These are phyloP conservation scores for Sylvia atricapilla DNA, from an alignment of 2,113 vertebrate species.

Conservation along the genomic window DNA sequence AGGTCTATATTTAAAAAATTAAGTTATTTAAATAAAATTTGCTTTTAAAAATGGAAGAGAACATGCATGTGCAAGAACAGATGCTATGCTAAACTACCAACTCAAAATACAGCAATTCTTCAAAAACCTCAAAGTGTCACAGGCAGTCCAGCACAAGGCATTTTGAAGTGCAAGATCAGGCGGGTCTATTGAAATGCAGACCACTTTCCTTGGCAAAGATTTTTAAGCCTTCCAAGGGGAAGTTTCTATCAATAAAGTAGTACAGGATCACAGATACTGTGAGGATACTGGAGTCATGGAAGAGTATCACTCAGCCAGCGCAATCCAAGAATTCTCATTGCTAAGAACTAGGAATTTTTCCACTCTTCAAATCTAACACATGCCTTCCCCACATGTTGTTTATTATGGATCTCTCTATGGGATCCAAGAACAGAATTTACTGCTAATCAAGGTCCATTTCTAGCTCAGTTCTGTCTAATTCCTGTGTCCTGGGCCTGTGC, in stretches of 20 bases:
- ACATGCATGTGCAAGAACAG: conserved; percentile 35
- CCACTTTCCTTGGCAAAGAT: conserved; percentile 58
- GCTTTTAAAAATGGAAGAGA: conserved; percentile 16
- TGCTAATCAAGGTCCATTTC: conserved; percentile 9
- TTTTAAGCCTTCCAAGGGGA: conserved; percentile 41
- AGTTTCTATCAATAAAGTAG: conserved; percentile 19
- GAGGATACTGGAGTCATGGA: not conserved
- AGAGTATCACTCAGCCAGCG: not conserved
- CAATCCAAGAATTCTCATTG: conserved; percentile 13
- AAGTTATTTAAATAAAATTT: conserved; percentile 32
- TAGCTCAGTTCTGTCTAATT: conserved; percentile 7
- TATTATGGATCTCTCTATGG: not conserved
- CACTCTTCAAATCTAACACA: not conserved
- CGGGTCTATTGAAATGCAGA: conserved; percentile 45
- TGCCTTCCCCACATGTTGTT: not conserved
- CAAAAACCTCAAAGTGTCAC: conserved; percentile 32
- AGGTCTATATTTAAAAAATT: not conserved
- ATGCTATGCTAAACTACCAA: conserved; percentile 38
- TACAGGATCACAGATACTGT: conserved; percentile 42
- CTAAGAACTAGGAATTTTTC: not conserved
- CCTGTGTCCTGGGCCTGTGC: not conserved
- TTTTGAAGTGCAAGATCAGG: conserved; percentile 57
- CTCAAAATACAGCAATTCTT: conserved; percentile 25
- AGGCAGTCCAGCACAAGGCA: conserved; percentile 57
- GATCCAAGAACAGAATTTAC: conserved; percentile 16